Conservation (phyloP, 2,797 vertebrate species). For the Aeoliscus strigatus region DNA sequence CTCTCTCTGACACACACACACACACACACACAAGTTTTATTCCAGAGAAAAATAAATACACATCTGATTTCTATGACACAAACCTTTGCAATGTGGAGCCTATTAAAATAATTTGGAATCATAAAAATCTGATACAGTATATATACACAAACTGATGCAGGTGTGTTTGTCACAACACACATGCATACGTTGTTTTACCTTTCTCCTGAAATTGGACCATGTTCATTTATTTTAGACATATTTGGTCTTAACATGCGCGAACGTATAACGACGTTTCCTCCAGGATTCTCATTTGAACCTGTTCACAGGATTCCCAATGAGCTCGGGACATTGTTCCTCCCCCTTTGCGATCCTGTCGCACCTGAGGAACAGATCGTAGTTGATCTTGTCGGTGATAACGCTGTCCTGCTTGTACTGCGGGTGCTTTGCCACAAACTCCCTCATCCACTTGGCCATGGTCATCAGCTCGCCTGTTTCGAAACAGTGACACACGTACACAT, state of each 20-base stretch:
- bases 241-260: conserved; percentile 77
- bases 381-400: conserved; percentile 90
- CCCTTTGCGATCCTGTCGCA: conserved; percentile 89
- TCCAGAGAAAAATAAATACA: conserved; percentile 78
- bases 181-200: conserved; percentile 58
- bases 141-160: conserved; percentile 86
- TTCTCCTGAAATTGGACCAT: conserved; percentile 58
- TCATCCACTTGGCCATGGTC: conserved; percentile 97
- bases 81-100: conserved; percentile 60
- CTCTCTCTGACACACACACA: conserved; percentile 66
- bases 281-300: conserved; percentile 70
- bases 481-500: neutral
- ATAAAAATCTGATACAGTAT: conserved; percentile 94
- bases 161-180: conserved; percentile 67
- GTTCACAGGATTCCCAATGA: conserved; percentile 85
- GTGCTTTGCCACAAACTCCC: conserved; percentile 87
- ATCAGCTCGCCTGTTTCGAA: conserved; percentile 92
- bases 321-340: conserved; percentile 85
- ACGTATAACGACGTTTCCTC: neutral
- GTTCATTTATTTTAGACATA: conserved; percentile 53
- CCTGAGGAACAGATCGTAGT: conserved; percentile 87
- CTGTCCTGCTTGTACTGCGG: conserved; percentile 95
- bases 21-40: conserved; percentile 53
- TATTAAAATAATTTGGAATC: conserved; percentile 95
- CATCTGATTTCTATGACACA: conserved; percentile 67